These are phyloP conservation scores for Agonopterix heracliana DNA, from an alignment of 2,888 invertebrate genomes.

Conservation along the genomic window DNA sequence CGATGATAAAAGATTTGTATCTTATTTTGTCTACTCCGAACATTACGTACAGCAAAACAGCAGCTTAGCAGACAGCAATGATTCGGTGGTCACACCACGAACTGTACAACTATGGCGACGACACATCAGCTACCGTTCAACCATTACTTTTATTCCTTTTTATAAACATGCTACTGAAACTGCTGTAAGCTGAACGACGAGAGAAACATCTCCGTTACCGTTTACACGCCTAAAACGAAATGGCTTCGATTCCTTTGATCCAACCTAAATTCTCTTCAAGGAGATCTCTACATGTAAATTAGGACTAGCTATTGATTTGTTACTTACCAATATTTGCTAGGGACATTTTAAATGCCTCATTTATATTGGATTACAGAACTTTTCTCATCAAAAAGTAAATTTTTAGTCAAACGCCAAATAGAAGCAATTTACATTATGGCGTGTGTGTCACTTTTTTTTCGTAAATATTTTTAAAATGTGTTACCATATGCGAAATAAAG, in stretches of 20 bases:
- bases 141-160: constrained; percentile 27
- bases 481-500: not conserved
- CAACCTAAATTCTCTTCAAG: constrained; percentile 60
- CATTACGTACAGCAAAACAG: constrained; percentile 48
- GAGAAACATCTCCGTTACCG: constrained; percentile 37
- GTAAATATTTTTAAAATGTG: constrained; percentile 45
- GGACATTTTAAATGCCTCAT: constrained; percentile 66
- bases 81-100: constrained; percentile 51
- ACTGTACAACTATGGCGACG: constrained; percentile 65
- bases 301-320: constrained; percentile 23
- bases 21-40: constrained; percentile 19
- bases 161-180: constrained; percentile 18
- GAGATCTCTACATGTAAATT: constrained; percentile 27
- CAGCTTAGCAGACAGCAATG: constrained; percentile 42
- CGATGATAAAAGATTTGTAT: not conserved
- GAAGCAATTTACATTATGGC: constrained; percentile 75
- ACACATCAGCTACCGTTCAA: constrained; percentile 34
- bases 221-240: constrained; percentile 56
- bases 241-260: constrained; percentile 68
- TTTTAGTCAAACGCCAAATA: constrained; percentile 69
- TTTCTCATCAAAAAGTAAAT: constrained; percentile 56
- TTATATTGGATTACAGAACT: constrained; percentile 45
- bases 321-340: constrained; percentile 65
- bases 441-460: constrained; percentile 73
- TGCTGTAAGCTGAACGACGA: constrained; percentile 21